A percentile compares a stretch with the other conserved stretches of the same genome.
Conservation (phyloP, 2,888 invertebrate genomes). For the Scelioninae gen. 2 region DNA sequence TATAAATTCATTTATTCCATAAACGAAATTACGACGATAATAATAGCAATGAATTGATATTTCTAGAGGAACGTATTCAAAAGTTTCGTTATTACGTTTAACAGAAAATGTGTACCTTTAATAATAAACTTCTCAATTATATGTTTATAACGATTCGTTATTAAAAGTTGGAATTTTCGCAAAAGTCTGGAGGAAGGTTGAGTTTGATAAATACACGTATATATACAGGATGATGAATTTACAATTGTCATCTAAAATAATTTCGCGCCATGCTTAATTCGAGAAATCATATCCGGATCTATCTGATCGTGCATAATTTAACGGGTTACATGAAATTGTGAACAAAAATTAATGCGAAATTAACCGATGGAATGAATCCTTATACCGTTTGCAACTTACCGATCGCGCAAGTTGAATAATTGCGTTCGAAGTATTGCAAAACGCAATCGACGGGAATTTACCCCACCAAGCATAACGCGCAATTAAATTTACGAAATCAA, state of each 20-base stretch:
- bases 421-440: too few species aligned
- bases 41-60: too few species aligned
- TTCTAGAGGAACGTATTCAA: not conserved
- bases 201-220: conserved; percentile 51
- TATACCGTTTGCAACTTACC: too few species aligned
- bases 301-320: conserved; percentile 16
- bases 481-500: too few species aligned
- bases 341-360: too few species aligned
- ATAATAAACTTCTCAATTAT: conserved; percentile 1
- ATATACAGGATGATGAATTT: conserved; percentile 53
- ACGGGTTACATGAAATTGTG: not conserved
- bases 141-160: conserved; percentile 15
- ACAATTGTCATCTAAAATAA: conserved; percentile 48
- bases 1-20: too few species aligned
- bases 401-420: too few species aligned
- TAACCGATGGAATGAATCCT: too few species aligned
- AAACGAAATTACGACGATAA: too few species aligned
- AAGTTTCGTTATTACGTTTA: conserved; percentile 16
- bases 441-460: too few species aligned
- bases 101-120: conserved; percentile 14
- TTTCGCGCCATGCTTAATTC: conserved; percentile 15
- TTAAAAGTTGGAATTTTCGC: conserved; percentile 29
- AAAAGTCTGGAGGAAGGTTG: conserved; percentile 31
- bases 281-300: conserved; percentile 1
- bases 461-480: too few species aligned